phyloP scores from a whole-genome alignment of 2,797 vertebrate species.

The Lagorchestes hirsutus region DNA sequence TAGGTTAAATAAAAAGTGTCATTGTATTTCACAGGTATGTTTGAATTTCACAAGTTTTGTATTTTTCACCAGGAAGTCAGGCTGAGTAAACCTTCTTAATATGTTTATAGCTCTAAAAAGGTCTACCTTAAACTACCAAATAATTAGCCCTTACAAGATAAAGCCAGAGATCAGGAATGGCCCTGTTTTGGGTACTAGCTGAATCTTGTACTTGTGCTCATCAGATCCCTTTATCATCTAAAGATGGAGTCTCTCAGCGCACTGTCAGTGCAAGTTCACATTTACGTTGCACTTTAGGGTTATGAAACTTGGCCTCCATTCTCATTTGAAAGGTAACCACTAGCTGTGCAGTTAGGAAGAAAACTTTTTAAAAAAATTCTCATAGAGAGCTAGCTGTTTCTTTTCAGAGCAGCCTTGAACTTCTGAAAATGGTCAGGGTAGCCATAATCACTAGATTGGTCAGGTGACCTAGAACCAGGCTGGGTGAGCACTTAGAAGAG shows the following conservation, averaged over 20 bases:
- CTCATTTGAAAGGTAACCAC: not conserved
- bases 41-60: constrained; percentile 37
- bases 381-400: not conserved
- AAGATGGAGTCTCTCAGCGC: not conserved
- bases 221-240: not conserved
- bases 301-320: not conserved
- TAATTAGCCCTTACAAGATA: constrained; percentile 47
- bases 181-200: constrained; percentile 34
- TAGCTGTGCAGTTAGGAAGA: not conserved
- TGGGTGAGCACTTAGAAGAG: constrained; percentile 30
- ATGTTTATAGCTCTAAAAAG: constrained; percentile 41
- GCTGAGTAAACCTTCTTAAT: constrained; percentile 47
- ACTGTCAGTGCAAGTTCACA: not conserved
- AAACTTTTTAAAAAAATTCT: not conserved
- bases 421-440: constrained; percentile 40
- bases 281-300: not conserved
- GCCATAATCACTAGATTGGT: constrained; percentile 35
- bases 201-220: constrained; percentile 14
- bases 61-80: constrained; percentile 44
- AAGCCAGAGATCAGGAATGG: constrained; percentile 19
- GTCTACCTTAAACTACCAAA: constrained; percentile 32
- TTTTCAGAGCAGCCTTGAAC: constrained; percentile 48
- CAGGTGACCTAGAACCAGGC: constrained; percentile 40
- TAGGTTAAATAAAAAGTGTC: constrained; percentile 43
- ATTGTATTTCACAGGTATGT: constrained; percentile 41